Evolutionary conservation across 2,113 vertebrate genomes (phyloP).

Genomic region (Pollachius pollachius): DNA sequence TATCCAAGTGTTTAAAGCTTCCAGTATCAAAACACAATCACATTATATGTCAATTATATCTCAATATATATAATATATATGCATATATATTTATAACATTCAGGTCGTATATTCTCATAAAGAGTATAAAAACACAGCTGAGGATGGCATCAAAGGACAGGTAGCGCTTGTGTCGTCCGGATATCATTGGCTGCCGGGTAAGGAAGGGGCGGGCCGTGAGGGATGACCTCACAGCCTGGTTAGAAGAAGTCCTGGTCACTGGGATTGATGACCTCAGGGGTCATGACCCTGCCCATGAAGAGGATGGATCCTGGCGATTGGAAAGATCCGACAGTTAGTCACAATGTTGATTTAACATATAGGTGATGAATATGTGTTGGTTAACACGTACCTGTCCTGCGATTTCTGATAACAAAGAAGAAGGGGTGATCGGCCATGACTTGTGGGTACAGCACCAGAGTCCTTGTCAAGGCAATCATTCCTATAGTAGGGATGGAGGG

Average conservation of each 20-base stretch:
- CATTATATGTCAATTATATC: constrained; percentile 43
- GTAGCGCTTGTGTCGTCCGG: constrained; percentile 57
- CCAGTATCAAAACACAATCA: constrained; percentile 75
- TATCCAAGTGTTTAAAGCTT: constrained; percentile 66
- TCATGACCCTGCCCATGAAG: constrained; percentile 97
- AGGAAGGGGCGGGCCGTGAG: constrained; percentile 1
- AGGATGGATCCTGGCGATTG: constrained; percentile 81
- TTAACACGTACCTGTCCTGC: constrained; percentile 82
- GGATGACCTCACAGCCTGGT: constrained; percentile 11
- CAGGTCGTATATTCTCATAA: constrained; percentile 37
- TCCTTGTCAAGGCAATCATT: constrained; percentile 93
- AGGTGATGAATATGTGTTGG: too few relatives aligned
- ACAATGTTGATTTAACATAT: not conserved
- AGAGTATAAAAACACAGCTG: constrained; percentile 68
- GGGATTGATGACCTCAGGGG: constrained; percentile 87
- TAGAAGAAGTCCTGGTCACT: constrained; percentile 88
- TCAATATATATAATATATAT: constrained; percentile 47
- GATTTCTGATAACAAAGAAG: constrained; percentile 91
- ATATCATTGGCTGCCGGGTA: constrained; percentile 31
- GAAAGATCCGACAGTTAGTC: not conserved
- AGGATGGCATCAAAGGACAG: constrained; percentile 56
- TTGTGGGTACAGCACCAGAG: constrained; percentile 92
- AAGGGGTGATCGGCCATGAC: constrained; percentile 98
- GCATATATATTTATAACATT: constrained; percentile 59
- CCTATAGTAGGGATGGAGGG: constrained; percentile 66